Evolutionary conservation across 2,113 vertebrate species (phyloP).

Genomic region (Parus major): DNA sequence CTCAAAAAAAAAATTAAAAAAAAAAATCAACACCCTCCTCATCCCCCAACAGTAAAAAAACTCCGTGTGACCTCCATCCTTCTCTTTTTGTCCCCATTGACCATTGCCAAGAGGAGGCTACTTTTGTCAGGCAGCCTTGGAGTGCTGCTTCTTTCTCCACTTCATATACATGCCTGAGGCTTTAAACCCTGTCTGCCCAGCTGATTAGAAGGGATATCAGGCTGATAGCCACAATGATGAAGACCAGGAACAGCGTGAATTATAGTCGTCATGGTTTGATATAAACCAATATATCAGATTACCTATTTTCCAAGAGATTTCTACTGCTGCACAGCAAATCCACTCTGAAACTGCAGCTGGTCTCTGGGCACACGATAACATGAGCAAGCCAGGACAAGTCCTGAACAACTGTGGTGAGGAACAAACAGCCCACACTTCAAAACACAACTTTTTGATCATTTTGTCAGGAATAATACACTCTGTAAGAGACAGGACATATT

Average conservation of each 20-base stretch:
- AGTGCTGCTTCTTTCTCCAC: not conserved
- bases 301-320: not conserved
- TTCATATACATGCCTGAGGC: not conserved
- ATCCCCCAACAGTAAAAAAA: not conserved
- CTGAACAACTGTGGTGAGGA: not conserved
- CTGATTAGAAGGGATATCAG: not conserved
- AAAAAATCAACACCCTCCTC: not conserved
- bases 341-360: not conserved
- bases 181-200: not conserved
- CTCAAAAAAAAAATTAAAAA: not conserved
- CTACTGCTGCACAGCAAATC: not conserved
- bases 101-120: not conserved
- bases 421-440: not conserved
- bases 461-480: not conserved
- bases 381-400: not conserved
- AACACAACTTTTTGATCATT: not conserved
- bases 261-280: not conserved
- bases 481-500: not conserved
- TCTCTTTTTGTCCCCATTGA: not conserved
- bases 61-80: not conserved
- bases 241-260: not conserved
- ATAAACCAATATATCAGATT: not conserved
- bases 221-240: not conserved
- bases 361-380: accelerated
- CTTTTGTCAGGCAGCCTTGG: not conserved